Evolutionary conservation across 2,797 vertebrate genomes (phyloP), one percentile per base, ranked within the genome.

Genomic region (Falco rusticolus): DNA sequence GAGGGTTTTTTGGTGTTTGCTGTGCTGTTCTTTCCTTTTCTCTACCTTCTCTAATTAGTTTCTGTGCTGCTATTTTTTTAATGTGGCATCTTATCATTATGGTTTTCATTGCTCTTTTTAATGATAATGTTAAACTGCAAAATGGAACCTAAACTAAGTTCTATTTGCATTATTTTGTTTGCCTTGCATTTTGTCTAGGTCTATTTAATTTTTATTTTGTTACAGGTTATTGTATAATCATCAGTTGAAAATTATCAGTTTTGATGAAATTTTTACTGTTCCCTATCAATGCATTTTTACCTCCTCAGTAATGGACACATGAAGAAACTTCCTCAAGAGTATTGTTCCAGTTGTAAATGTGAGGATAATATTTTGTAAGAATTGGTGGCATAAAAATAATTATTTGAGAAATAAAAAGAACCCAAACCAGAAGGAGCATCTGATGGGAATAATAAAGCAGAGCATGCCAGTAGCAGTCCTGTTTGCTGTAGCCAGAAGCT

Each of bases 141-240:
- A 94, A 88, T 86, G 66, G 43, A 90, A 69, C 17, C 45, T 59
- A 47, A 76, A 59, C 19, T 70, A 74, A 54, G 6, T 84, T 94
- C n/a, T 82, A 22, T 66, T 90, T 92, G 39, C 45, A 31, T 94
- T 90, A 65, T 63, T 65, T 26, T 51, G 17, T 81, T 79, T 94
- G 57, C 51, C 22, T 63, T 72, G 33, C 24, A 53, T 88, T 93
- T 84, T 76, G 31, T 63, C 22, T 76, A 68, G 34, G 43, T 87
- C 80, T 94, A 33, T 75, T 94, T 89, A 91, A 53, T 47, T 17
- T 91, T 80, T 69, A 41, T 81, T 92, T 86, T 93, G 10, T 90
- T 88, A 29, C 33, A 72, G n/a, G 25, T 6, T 84, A 56, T 88
- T 65, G 16, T 72, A 59, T 60, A 94, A 63, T 4, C 25, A 60